These are phyloP conservation scores for Acrobasis consociella DNA, from an alignment of 2,888 invertebrate genomes.

Conservation along the genomic window DNA sequence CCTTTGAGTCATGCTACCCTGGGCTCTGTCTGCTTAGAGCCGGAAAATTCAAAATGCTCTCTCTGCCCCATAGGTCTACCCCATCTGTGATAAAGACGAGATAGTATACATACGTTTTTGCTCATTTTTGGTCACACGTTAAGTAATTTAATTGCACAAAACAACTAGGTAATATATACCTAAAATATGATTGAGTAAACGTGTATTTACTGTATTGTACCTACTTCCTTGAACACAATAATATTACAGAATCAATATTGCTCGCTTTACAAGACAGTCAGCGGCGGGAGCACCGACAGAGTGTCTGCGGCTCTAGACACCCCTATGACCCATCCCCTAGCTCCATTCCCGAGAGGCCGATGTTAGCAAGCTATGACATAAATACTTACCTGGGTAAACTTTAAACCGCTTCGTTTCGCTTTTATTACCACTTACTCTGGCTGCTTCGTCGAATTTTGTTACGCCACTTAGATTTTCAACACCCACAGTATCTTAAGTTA, in stretches of 20 bases:
- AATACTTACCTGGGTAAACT: constrained; percentile 70
- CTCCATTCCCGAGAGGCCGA: constrained; percentile 44
- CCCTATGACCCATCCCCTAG: constrained; percentile 59
- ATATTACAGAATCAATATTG: constrained; percentile 60
- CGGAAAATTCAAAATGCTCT: too few species aligned
- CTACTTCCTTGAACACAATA: constrained; percentile 34
- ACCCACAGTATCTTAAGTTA: constrained; percentile 35
- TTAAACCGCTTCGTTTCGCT: constrained; percentile 63
- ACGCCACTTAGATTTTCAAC: constrained; percentile 42
- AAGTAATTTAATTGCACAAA: too few species aligned
- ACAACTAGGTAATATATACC: too few species aligned
- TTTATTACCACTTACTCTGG: constrained; percentile 56
- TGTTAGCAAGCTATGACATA: constrained; percentile 71
- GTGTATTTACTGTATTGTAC: constrained; percentile 27
- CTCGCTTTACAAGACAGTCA: constrained; percentile 52
- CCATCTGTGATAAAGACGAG: too few species aligned
- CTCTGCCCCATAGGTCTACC: too few species aligned
- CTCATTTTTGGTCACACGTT: too few species aligned
- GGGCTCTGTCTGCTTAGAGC: too few species aligned
- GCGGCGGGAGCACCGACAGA: constrained; percentile 54
- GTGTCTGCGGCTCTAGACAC: constrained; percentile 55
- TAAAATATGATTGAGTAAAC: constrained; percentile 18
- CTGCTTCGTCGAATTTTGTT: constrained; percentile 43
- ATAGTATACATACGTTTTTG: too few species aligned
- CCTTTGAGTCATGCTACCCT: too few species aligned